Percentiles rank a stretch among this genome's conserved stretches.
These are phyloP conservation scores for Eupithecia pulchellata DNA, from an alignment of 2,888 invertebrate species.

Conservation along the genomic window DNA sequence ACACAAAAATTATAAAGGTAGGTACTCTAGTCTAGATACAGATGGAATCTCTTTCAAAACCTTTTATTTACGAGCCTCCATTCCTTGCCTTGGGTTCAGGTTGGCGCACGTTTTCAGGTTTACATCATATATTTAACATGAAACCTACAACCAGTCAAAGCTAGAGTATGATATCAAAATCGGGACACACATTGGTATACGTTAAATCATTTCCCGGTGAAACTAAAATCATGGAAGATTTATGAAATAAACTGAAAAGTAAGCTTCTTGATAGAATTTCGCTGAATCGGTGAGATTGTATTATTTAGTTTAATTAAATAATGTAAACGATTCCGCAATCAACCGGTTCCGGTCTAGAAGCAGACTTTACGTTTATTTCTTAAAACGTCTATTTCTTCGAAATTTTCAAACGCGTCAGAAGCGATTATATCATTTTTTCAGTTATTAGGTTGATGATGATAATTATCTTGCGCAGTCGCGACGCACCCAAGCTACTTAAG, in stretches of 20 bases:
- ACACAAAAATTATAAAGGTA: slow-evolving; percentile 23
- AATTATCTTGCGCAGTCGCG: too few species aligned
- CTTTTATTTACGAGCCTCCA: neutral
- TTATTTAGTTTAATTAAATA: too few species aligned
- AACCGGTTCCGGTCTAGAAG: too few species aligned
- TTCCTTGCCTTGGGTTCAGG: neutral
- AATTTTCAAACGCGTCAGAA: neutral
- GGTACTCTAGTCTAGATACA: too few species aligned
- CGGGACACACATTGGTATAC: neutral
- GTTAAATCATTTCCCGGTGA: neutral
- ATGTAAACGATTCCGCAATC: too few species aligned
- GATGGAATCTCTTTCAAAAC: slow-evolving; percentile 11
- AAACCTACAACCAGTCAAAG: neutral
- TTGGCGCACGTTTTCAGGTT: neutral
- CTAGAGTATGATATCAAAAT: neutral
- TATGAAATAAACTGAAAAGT: too few species aligned
- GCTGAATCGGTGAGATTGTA: neutral
- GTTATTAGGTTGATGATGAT: neutral
- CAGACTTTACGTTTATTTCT: neutral
- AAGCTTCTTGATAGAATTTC: neutral
- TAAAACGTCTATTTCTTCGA: neutral
- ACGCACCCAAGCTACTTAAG: too few species aligned
- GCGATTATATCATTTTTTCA: neutral
- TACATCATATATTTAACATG: neutral
- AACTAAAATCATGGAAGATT: neutral